A percentile compares a stretch with the other conserved stretches of the same genome.
Evolutionary conservation across 2,113 vertebrate species (phyloP).

Genomic region (Lepidothrix coronata): DNA sequence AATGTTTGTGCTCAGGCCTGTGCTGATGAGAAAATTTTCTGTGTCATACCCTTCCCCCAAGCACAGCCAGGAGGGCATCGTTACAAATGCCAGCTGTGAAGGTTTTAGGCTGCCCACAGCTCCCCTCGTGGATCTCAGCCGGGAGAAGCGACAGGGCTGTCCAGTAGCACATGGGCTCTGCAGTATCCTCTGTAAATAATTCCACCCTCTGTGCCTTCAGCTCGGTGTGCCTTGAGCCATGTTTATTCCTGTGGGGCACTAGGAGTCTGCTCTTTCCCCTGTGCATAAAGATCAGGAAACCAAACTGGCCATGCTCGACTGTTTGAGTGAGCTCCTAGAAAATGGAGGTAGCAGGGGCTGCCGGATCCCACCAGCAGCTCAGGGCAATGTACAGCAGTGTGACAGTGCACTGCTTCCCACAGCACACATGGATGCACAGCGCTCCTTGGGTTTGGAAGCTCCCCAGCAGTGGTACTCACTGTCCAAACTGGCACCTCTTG

Average conservation of each 20-base stretch:
- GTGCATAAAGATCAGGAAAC: background rate
- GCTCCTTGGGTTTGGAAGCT: background rate
- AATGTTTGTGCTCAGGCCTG: background rate
- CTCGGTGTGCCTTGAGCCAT: fast-evolving
- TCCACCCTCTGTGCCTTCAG: background rate
- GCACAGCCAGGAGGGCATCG: background rate
- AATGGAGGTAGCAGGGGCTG: background rate
- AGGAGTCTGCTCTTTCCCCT: background rate
- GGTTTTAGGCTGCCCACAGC: background rate
- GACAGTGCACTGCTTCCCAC: background rate
- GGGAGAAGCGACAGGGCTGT: fast-evolving
- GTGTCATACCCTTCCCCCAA: background rate
- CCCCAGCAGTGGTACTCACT: background rate
- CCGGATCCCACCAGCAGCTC: background rate
- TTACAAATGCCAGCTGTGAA: background rate
- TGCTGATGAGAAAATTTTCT: background rate
- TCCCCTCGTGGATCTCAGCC: background rate
- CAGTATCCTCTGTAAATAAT: background rate
- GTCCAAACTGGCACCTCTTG: fast-evolving
- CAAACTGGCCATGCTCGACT: fast-evolving
- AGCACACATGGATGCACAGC: fast-evolving
- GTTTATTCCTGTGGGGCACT: background rate
- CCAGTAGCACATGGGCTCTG: background rate
- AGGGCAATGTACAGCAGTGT: background rate
- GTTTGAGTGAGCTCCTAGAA: background rate